Base-by-base conservation (phyloP, 1,140 invertebrate genomes). In the Brachionus plicatilis region DNA sequence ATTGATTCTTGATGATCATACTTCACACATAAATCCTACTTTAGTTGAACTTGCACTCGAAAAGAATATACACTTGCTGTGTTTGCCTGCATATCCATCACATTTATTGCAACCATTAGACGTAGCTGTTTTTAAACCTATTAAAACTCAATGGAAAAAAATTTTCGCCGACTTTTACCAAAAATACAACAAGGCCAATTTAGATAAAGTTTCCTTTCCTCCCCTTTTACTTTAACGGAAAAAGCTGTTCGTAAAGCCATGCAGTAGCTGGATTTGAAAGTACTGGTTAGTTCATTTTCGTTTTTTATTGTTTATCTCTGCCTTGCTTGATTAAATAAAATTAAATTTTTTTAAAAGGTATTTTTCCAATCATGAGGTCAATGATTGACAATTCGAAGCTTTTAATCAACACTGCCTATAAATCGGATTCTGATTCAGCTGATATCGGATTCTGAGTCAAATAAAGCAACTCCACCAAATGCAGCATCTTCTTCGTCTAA, bases 61-160 rank as follows among this genome's bases (percentile, higher is more conserved):
- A 29, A 75, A 86, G 41, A 24, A 85, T 24, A 85, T 86, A 37
- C 43, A 78, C 37, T 82, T 87, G 27, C 33, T 87, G 12, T 79
- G 85, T 29, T 75, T 87, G 12, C 87, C 87, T 33, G 86, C 86
- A 9, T 86, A 88, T 43, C 86, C 86, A 11, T 86, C 86, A 50
- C 85, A 86, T 45, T 78, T 45, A 60, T 68, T 87, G 4, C 86
- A 86, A 72, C 85, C 86, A 4, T 79, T 86, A 4, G 86, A 87
- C 47, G 75, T 47, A 53, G 68, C 12, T 7, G 84, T 86, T 14
- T 87, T 87, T 80, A 68, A 68, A 6, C 85, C 86, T 12, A 84
- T 87, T 27, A 86, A 86, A n/a, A 75, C 8, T 11, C 24, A 27
- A 45, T 85, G 79, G 85, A 47, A 79, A 83, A 70, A 33, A 29